phyloP scores from a whole-genome alignment of 2,797 vertebrate genomes.

The Cetoscarus ocellatus region DNA sequence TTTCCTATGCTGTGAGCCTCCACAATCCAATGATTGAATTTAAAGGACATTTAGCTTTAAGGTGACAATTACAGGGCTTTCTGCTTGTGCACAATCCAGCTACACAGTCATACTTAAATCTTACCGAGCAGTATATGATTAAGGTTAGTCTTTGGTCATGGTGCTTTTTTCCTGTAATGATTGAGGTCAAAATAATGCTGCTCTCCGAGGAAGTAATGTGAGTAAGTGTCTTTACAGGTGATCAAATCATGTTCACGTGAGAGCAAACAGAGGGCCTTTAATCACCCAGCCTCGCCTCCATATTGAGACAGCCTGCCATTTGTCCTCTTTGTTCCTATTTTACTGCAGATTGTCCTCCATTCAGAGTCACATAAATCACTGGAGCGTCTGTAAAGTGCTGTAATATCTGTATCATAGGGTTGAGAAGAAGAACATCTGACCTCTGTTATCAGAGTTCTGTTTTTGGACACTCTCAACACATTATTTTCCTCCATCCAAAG shows the following conservation, averaged over 20 bases:
- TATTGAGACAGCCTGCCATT: slow-evolving; percentile 11
- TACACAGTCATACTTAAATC: no score
- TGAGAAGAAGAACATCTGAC: slow-evolving; percentile 10
- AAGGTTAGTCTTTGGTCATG: no score
- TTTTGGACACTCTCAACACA: slow-evolving; percentile 7
- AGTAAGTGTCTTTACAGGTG: background rate
- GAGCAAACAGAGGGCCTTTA: slow-evolving; percentile 7
- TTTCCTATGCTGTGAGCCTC: no score
- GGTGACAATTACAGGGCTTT: no score
- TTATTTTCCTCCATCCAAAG: slow-evolving; percentile 20
- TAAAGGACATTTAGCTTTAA: background rate
- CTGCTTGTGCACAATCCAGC: no score
- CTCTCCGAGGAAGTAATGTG: background rate
- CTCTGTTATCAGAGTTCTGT: slow-evolving; percentile 18
- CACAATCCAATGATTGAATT: no score
- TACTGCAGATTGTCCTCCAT: slow-evolving; percentile 32
- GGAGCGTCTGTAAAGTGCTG: slow-evolving; percentile 4
- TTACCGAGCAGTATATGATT: no score
- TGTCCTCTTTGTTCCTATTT: slow-evolving; percentile 36
- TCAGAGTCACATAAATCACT: slow-evolving; percentile 24
- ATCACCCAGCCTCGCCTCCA: slow-evolving; percentile 14
- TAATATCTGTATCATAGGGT: background rate
- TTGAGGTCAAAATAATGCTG: no score
- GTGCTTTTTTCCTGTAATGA: no score
- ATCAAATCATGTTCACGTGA: background rate